A percentile compares a stretch with the other conserved stretches of the same genome.
Conservation (phyloP, 2,113 vertebrate genomes). For the Phylloscopus whistleri region DNA sequence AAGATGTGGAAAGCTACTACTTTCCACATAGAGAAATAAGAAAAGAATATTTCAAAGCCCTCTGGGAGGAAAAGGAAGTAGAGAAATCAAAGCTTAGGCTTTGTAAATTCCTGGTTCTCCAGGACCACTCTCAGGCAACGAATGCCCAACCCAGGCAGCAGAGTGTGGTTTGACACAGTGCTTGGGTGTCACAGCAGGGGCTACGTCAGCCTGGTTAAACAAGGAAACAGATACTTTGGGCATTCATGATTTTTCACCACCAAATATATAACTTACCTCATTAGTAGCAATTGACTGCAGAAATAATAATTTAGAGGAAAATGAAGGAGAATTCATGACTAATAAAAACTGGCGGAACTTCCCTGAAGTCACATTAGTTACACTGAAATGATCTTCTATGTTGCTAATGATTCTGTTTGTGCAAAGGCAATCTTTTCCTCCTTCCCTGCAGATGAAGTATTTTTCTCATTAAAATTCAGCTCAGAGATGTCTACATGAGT, state of each 20-base stretch:
- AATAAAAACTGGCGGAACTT: not conserved
- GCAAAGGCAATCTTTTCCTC: not conserved
- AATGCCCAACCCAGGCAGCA: not conserved
- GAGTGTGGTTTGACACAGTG: not conserved
- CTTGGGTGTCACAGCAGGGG: not conserved
- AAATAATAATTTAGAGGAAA: conserved; percentile 23
- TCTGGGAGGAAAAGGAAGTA: not conserved
- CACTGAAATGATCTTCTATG: not conserved
- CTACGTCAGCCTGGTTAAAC: not conserved
- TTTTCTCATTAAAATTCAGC: conserved; percentile 30
- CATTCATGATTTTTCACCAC: not conserved
- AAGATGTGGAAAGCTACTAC: not conserved
- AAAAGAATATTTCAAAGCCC: not conserved
- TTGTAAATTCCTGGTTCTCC: not conserved
- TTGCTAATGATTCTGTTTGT: conserved; percentile 19
- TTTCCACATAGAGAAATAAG: not conserved
- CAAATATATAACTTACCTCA: not conserved
- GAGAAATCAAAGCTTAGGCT: not conserved
- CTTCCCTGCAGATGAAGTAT: not conserved
- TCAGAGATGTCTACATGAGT: not conserved
- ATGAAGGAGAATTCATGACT: not conserved
- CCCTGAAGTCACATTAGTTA: conserved; percentile 2
- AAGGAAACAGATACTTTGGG: not conserved
- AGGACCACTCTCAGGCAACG: rapidly evolving
- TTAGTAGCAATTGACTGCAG: not conserved